Conservation (phyloP, 2,113 vertebrate species). For the Meriones unguiculatus region DNA sequence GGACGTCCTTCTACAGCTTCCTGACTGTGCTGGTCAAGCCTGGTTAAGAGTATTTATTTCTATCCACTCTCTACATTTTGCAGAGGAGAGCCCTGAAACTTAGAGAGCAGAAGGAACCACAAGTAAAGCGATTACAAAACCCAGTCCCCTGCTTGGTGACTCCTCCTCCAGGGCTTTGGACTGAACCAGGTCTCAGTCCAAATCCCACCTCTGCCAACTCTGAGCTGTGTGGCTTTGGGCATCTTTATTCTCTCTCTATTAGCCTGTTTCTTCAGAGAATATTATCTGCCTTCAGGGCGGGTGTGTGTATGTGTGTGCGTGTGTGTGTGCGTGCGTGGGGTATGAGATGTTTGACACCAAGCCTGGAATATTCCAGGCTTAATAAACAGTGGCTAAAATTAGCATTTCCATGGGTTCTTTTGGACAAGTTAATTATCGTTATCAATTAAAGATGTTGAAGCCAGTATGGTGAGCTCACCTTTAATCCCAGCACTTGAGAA, state of each 20-base stretch:
- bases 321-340: not conserved
- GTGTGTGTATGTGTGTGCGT: not conserved
- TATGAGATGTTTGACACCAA: not conserved
- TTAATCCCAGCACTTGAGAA: not conserved
- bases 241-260: slow-evolving; percentile 39
- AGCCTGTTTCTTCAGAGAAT: not conserved
- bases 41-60: not conserved
- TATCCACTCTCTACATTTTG: not conserved
- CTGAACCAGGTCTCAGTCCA: not conserved
- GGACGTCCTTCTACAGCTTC: not conserved
- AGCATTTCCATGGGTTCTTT: not conserved
- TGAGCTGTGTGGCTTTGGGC: not conserved
- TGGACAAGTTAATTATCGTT: not conserved
- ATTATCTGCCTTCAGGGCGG: not conserved
- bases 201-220: not conserved
- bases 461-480: not conserved
- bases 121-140: not conserved
- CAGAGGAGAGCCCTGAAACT: slow-evolving; percentile 17
- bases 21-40: not conserved
- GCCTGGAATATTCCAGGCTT: not conserved
- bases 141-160: not conserved
- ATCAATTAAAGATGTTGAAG: not conserved
- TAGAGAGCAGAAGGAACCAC: slow-evolving; percentile 10
- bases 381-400: not conserved
- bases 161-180: not conserved